A percentile compares a stretch with the other conserved stretches of the same genome.
phyloP scores from a whole-genome alignment of 2,888 invertebrate genomes.

The Agrilus mali region DNA sequence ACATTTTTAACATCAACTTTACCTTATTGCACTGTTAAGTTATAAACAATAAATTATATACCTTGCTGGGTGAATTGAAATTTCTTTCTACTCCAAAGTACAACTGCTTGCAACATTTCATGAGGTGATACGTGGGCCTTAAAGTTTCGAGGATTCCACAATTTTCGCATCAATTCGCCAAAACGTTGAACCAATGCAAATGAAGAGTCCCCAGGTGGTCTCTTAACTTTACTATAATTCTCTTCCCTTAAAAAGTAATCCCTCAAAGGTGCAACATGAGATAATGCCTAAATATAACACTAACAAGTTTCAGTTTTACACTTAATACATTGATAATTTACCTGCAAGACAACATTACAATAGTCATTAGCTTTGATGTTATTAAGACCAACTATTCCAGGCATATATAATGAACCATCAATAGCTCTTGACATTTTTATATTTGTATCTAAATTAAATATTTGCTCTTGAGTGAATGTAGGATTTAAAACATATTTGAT shows the following conservation, averaged over 20 bases:
- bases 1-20: too few relatives aligned
- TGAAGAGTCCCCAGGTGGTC: constrained; percentile 92
- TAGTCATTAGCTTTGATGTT: constrained; percentile 99
- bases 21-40: too few relatives aligned
- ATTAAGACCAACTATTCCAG: constrained; percentile 95
- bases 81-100: constrained; percentile 89
- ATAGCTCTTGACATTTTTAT: constrained; percentile 87
- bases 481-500: constrained; percentile 98
- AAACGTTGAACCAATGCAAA: constrained; percentile 84
- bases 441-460: constrained; percentile 64
- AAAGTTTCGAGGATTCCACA: constrained; percentile 99
- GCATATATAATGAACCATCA: constrained; percentile 92
- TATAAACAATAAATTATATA: too few relatives aligned
- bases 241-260: constrained; percentile 92
- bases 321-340: constrained; percentile 30
- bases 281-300: constrained; percentile 58
- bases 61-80: constrained; percentile 99
- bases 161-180: constrained; percentile 89
- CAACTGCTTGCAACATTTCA: constrained; percentile 98
- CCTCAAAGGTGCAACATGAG: constrained; percentile 87
- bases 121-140: constrained; percentile 99
- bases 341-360: constrained; percentile 95
- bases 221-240: constrained; percentile 76
- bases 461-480: constrained; percentile 77
- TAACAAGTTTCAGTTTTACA: not conserved